These are phyloP conservation scores for Albula goreensis DNA, from an alignment of 2,113 vertebrate genomes.

Conservation along the genomic window DNA sequence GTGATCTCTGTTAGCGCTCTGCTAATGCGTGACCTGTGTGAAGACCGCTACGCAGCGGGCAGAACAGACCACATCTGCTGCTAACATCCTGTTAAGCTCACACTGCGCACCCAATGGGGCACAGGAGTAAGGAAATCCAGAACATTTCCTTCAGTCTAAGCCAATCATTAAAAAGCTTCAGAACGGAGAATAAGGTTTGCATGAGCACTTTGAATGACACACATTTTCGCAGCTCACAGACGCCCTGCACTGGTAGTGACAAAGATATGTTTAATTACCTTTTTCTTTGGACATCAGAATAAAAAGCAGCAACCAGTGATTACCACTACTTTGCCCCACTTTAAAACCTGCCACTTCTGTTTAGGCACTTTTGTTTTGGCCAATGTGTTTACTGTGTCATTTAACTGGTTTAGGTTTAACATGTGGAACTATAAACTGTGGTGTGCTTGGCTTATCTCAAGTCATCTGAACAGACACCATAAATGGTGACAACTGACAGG, in stretches of 20 bases:
- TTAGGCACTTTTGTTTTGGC: neutral
- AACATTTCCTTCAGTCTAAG: too few species aligned
- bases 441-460: neutral
- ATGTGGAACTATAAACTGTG: neutral
- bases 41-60: neutral
- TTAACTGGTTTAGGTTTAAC: neutral
- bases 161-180: neutral
- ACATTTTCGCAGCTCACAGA: neutral
- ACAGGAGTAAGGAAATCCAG: too few species aligned
- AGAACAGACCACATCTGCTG: neutral
- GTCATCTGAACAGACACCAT: neutral
- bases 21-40: neutral
- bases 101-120: too few species aligned
- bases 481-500: neutral
- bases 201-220: neutral
- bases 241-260: neutral
- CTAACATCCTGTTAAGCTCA: neutral
- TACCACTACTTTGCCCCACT: neutral
- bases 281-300: neutral
- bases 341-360: neutral
- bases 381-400: neutral
- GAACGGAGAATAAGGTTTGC: neutral
- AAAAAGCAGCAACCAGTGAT: neutral
- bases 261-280: neutral
- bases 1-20: neutral